Conservation (phyloP, 2,888 invertebrate species). For the Cosmia trapezina region DNA sequence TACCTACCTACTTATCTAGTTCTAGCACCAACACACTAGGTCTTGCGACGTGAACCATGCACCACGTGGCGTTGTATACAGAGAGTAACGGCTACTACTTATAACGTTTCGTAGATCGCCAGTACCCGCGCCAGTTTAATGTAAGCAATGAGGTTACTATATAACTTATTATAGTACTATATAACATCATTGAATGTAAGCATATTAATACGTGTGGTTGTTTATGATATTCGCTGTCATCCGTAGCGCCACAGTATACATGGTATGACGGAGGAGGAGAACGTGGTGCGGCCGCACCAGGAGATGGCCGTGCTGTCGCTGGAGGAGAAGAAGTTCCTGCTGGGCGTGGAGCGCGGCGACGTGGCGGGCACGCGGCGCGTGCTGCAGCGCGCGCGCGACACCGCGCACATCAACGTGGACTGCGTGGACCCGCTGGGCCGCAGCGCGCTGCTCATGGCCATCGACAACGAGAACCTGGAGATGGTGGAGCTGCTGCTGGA, state of each 20-base stretch:
- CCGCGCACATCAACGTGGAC: conserved; percentile 97
- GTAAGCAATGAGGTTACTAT: too few species aligned
- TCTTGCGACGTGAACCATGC: neutral
- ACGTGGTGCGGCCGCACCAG: conserved; percentile 96
- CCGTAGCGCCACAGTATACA: conserved; percentile 96
- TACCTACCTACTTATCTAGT: too few species aligned
- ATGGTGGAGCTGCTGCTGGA: conserved; percentile 97
- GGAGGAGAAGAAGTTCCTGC: conserved; percentile 98
- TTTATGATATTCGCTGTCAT: conserved; percentile 55
- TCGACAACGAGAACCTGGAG: conserved; percentile 99
- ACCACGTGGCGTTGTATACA: conserved; percentile 1
- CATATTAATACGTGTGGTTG: too few species aligned
- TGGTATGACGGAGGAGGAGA: conserved; percentile 97
- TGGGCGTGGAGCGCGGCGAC: conserved; percentile 99
- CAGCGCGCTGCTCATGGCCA: conserved; percentile 98
- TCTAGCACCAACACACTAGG: neutral
- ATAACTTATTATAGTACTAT: too few species aligned
- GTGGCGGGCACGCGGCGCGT: conserved; percentile 97
- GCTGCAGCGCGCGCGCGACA: conserved; percentile 93
- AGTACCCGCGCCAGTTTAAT: neutral
- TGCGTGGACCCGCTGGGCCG: conserved; percentile 99
- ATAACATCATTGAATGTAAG: too few species aligned
- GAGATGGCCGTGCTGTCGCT: conserved; percentile 95
- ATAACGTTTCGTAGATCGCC: conserved; percentile 7
- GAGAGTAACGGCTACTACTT: neutral